Conservation (phyloP, 30 jellyfish, hydroid and myxozoan genomes). For the Aurelia aurita region DNA sequence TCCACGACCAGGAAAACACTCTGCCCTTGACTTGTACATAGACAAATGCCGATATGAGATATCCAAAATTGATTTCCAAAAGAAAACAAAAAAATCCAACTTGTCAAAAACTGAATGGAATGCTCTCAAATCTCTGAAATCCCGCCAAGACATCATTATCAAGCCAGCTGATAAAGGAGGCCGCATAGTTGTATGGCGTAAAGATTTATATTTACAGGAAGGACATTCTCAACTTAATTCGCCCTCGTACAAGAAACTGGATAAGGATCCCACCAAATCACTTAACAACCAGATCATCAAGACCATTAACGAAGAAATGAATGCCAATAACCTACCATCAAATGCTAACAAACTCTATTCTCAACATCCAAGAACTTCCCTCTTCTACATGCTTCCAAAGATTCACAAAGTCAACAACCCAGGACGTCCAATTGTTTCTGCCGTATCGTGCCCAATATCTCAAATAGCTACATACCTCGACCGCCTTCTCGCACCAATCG, state of each 20-base stretch:
- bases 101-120: neutral
- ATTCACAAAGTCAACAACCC: constrained; percentile 27
- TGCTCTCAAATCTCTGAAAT: constrained; percentile 12
- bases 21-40: constrained; percentile 18
- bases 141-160: constrained; percentile 7
- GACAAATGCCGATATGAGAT: constrained; percentile 32
- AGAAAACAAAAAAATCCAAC: neutral
- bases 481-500: neutral
- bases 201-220: constrained; percentile 4
- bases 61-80: neutral
- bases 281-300: constrained; percentile 11
- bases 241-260: neutral
- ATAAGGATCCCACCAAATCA: constrained; percentile 4
- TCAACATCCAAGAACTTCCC: constrained; percentile 24
- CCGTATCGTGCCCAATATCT: constrained; percentile 27
- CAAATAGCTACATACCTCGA: neutral
- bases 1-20: constrained; percentile 9
- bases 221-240: constrained; percentile 18
- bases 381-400: constrained; percentile 22
- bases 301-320: constrained; percentile 13
- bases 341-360: neutral
- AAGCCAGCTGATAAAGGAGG: constrained; percentile 41
- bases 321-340: neutral
- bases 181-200: constrained; percentile 29
- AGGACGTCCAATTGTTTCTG: constrained; percentile 40